Conservation (phyloP, 2,888 invertebrate species). For the Lasioglossum pauxillum region DNA sequence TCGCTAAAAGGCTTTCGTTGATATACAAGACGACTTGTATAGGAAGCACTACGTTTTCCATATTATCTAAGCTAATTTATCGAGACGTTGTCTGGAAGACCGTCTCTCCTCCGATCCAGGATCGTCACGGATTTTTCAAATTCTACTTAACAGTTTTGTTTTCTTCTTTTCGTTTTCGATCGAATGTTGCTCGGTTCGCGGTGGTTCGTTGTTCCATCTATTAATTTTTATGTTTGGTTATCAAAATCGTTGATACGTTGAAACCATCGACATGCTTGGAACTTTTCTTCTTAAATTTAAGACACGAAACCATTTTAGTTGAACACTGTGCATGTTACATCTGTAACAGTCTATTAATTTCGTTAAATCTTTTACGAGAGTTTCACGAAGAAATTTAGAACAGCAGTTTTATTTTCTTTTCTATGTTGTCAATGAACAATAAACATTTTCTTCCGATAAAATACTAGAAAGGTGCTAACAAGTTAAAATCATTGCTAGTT, state of each 20-base stretch:
- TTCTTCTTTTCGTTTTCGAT: neutral
- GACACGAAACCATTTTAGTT: neutral
- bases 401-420: neutral
- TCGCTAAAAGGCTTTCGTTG: slow-evolving; percentile 39
- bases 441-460: neutral
- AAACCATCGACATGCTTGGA: neutral
- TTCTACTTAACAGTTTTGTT: slow-evolving; percentile 7
- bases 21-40: slow-evolving; percentile 42
- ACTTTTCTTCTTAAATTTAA: neutral
- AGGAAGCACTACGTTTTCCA: slow-evolving; percentile 43
- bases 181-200: slow-evolving; percentile 26
- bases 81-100: slow-evolving; percentile 14
- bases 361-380: neutral
- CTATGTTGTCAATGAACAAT: neutral
- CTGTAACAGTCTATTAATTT: neutral
- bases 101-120: slow-evolving; percentile 16
- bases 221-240: slow-evolving; percentile 53
- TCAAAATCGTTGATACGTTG: slow-evolving; percentile 20
- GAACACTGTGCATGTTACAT: neutral
- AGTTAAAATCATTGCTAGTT: neutral
- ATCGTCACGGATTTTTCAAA: slow-evolving; percentile 11
- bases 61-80: slow-evolving; percentile 58
- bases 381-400: neutral
- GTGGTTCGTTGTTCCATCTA: slow-evolving; percentile 42
- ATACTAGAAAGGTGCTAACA: neutral